Percentiles rank a stretch among this genome's conserved stretches.
Conservation (phyloP, 2,888 invertebrate genomes). For the Pheosia tremula region DNA sequence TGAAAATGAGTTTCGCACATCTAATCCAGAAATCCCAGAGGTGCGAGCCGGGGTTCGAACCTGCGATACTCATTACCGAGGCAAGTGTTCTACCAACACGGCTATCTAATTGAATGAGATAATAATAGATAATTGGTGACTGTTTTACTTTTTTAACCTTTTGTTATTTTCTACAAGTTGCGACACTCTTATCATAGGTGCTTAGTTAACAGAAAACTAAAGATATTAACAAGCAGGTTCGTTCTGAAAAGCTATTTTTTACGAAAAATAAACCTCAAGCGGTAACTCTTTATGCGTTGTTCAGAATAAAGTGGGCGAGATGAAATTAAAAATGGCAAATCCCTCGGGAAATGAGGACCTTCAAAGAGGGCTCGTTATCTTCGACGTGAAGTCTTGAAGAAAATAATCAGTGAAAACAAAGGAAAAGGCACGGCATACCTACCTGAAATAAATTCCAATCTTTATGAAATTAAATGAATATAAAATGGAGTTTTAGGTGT, state of each 20-base stretch:
- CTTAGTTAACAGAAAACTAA: neutral
- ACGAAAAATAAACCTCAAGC: neutral
- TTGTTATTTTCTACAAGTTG: too few relatives aligned
- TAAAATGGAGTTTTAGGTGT: neutral
- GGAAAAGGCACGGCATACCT: constrained; percentile 38
- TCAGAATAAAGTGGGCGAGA: neutral
- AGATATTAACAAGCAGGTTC: neutral
- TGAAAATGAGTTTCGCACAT: too few relatives aligned
- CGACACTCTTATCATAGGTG: too few relatives aligned
- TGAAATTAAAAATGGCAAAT: constrained; percentile 3
- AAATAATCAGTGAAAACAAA: constrained; percentile 69
- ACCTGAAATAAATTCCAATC: constrained; percentile 48
- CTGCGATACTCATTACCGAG: too few relatives aligned
- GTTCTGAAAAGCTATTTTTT: neutral
- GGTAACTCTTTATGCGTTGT: neutral
- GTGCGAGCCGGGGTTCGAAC: too few relatives aligned
- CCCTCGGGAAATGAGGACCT: constrained; percentile 60
- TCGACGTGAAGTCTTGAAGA: constrained; percentile 50
- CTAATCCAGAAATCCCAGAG: too few relatives aligned
- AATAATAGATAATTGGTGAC: too few relatives aligned
- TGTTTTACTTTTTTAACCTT: too few relatives aligned
- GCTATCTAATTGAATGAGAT: too few relatives aligned
- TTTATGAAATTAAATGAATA: constrained; percentile 24
- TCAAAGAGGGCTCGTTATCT: constrained; percentile 67
- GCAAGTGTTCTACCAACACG: too few relatives aligned